These are phyloP conservation scores for Aporophyla nigra DNA, from an alignment of 2,888 invertebrate species.

Conservation along the genomic window DNA sequence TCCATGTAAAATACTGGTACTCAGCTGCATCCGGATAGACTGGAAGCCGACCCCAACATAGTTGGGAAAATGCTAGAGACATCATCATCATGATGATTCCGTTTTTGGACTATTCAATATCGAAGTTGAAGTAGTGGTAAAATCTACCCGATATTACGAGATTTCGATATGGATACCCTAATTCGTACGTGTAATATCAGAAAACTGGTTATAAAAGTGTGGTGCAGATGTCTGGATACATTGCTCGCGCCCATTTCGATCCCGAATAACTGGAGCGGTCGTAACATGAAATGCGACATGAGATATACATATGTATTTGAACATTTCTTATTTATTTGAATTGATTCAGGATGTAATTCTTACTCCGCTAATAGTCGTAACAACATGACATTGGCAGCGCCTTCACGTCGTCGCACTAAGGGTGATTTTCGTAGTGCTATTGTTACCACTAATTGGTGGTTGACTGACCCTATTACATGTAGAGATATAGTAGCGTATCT, in stretches of 20 bases:
- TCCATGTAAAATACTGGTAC: too few species aligned
- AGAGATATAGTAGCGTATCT: not conserved
- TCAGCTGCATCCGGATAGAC: too few species aligned
- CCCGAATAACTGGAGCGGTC: constrained; percentile 6
- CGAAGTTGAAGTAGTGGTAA: not conserved
- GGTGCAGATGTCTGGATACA: constrained; percentile 20
- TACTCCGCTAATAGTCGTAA: not conserved
- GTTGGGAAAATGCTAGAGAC: too few species aligned
- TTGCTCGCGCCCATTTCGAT: constrained; percentile 23
- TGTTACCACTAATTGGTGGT: not conserved
- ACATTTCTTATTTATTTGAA: not conserved
- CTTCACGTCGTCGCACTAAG: not conserved
- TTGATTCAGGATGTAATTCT: not conserved
- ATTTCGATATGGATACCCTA: not conserved
- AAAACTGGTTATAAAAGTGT: constrained; percentile 39
- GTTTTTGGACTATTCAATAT: not conserved
- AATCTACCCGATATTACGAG: not conserved
- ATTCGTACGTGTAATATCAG: constrained; percentile 4
- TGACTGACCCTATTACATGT: not conserved
- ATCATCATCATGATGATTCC: too few species aligned
- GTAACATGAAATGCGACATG: not conserved
- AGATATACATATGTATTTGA: not conserved
- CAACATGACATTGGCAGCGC: not conserved
- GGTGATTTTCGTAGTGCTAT: not conserved
- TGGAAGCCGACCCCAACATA: too few species aligned